Evolutionary conservation across 2,797 vertebrate species (phyloP), one percentile per base, ranked within the genome.

Genomic region (Gallirallus australis): DNA sequence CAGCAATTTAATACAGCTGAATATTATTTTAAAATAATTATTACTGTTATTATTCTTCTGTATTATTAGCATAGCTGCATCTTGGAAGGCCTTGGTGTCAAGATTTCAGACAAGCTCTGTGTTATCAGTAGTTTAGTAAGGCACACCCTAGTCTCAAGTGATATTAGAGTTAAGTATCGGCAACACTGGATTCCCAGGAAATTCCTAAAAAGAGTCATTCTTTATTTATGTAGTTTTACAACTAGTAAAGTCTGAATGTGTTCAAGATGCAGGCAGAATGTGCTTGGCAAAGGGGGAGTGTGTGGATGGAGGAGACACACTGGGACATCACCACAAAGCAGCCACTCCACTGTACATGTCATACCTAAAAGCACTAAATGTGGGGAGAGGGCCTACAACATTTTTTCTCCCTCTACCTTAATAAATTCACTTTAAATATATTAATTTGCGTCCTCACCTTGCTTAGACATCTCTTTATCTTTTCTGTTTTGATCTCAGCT

Each of bases 201-300:
- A 72, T 77, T 92, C n/a, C 61, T 82, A n/a, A 71, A 64, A 85
- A 70, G 0, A 12, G 7, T 82, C 15, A 9, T 65, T 79, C 54
- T 72, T 80, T 45, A 5, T 73, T 94, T 75, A 53, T 83, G 73
- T 78, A 71, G 18, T 80, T 93, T 93, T 91, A 39, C 45, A 71
- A 15, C 45, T 30, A 40, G 11, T 28, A 35, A 88, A 53, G 28
- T 2, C 1, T 76, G 57, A 89, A 56, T 77, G 53, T 11, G 12
- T 75, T 85, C 69, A 88, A 91, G 76, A 75, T 50, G 40, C 15
- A 72, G 40, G 11, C 8, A 66, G 9, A 87, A 12, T 9, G 25
- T 57, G 9, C 75, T 79, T 89, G 61, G 76, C 52, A 73, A 68
- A 68, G 20, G 18, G 57, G 24, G 28, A 65, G 15, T 11, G 15